Conservation (phyloP, 2,113 vertebrate species). For the Hippopotamus amphibius region DNA sequence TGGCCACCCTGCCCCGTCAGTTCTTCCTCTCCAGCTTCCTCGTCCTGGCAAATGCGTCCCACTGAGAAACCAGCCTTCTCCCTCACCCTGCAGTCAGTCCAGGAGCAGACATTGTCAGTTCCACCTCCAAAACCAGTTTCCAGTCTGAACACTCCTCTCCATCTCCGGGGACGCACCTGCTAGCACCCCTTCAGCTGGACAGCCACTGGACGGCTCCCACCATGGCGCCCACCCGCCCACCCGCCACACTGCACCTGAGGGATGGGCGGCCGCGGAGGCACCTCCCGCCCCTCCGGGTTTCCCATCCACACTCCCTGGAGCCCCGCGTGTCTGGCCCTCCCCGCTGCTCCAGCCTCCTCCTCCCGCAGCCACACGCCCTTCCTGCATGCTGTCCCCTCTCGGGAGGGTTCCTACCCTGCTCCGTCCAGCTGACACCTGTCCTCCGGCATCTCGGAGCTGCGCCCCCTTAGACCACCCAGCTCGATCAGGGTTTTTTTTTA, state of each 20-base stretch:
- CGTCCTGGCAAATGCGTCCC: neutral
- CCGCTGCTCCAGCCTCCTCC: neutral
- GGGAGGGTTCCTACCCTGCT: neutral
- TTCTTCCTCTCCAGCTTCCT: neutral
- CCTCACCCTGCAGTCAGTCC: neutral
- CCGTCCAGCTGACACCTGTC: neutral
- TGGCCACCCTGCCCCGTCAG: neutral
- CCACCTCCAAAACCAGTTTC: neutral
- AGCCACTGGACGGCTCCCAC: neutral
- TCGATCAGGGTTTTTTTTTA: neutral
- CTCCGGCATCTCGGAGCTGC: neutral
- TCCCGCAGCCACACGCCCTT: neutral
- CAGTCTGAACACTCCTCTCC: neutral
- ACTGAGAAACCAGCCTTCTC: rapidly evolving
- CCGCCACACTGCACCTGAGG: neutral
- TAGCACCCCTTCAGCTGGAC: neutral
- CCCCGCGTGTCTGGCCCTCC: neutral
- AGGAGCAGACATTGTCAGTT: neutral
- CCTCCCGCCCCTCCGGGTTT: no score
- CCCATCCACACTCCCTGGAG: neutral
- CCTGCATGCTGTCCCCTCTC: neutral
- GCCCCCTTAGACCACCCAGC: neutral
- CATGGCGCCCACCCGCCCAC: neutral
- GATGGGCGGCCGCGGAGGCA: neutral
- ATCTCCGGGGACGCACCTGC: neutral